These are phyloP conservation scores for Drosophila bocqueti DNA, from an alignment of 1,140 invertebrate genomes.

Conservation along the genomic window DNA sequence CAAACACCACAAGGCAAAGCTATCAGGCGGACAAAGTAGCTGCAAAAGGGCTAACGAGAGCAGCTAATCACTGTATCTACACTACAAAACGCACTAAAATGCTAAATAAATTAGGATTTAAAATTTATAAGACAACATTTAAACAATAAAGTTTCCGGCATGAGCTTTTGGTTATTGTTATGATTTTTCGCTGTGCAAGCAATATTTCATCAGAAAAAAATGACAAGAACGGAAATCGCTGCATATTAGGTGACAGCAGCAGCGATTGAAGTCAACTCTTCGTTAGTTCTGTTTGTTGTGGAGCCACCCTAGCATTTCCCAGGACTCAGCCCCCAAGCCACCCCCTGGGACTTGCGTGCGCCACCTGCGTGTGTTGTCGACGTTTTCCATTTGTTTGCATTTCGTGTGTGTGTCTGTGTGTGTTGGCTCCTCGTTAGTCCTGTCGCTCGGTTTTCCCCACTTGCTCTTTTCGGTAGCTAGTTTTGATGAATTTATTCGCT, in stretches of 20 bases:
- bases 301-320: conserved; percentile 9
- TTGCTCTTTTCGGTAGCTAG: conserved; percentile 54
- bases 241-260: conserved; percentile 45
- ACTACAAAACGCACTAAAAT: neutral
- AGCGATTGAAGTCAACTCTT: conserved; percentile 57
- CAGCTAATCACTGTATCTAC: conserved; percentile 15
- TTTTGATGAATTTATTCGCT: conserved; percentile 82
- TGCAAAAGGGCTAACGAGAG: conserved; percentile 29
- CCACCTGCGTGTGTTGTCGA: conserved; percentile 64
- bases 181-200: conserved; percentile 12
- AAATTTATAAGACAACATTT: neutral
- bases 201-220: conserved; percentile 13
- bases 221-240: conserved; percentile 12
- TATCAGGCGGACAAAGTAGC: conserved; percentile 24
- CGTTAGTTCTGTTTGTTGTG: conserved; percentile 56
- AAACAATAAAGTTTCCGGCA: neutral
- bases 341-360: conserved; percentile 41
- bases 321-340: neutral
- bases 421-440: conserved; percentile 68
- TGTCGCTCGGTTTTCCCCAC: conserved; percentile 38
- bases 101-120: neutral
- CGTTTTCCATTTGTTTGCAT: conserved; percentile 67
- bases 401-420: conserved; percentile 26
- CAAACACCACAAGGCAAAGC: conserved; percentile 14
- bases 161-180: neutral